Percentiles rank a stretch among this genome's conserved stretches.
Conservation (phyloP, 2,888 invertebrate genomes). For the Cerastis leucographa region DNA sequence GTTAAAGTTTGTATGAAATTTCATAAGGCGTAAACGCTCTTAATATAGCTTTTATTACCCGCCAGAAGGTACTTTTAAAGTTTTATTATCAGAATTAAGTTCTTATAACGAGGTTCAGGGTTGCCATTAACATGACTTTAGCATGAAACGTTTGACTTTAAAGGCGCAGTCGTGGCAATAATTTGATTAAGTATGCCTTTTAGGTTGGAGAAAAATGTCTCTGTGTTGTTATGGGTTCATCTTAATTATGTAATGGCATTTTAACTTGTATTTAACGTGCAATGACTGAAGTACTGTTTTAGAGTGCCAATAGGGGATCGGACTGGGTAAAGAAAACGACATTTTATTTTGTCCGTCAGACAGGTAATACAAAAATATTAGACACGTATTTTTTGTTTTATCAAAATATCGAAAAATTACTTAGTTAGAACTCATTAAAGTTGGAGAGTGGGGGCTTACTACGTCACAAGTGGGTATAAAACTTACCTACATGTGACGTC, state of each 20-base stretch:
- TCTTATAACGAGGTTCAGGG: conserved; percentile 9
- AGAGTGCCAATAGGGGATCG: background rate
- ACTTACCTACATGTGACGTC: no score
- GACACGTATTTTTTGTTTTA: no score
- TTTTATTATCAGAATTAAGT: conserved; percentile 28
- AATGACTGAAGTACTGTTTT: background rate
- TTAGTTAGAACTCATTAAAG: no score
- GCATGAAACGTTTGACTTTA: background rate
- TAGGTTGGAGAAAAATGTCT: background rate
- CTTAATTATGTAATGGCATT: background rate
- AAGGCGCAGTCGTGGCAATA: background rate
- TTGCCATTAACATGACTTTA: conserved; percentile 18
- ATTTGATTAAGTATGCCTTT: background rate
- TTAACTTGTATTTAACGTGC: background rate
- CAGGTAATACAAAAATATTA: no score
- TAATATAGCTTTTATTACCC: conserved; percentile 13
- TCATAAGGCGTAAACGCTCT: no score
- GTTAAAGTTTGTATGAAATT: no score
- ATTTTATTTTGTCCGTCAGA: no score
- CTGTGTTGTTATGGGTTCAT: background rate
- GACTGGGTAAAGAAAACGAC: no score
- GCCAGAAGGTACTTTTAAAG: conserved; percentile 6
- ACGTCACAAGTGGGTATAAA: no score
- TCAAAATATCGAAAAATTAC: no score
- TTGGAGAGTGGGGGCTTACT: no score